Conservation (phyloP, 1,140 invertebrate genomes). For the Brevipalpus yothersi region DNA sequence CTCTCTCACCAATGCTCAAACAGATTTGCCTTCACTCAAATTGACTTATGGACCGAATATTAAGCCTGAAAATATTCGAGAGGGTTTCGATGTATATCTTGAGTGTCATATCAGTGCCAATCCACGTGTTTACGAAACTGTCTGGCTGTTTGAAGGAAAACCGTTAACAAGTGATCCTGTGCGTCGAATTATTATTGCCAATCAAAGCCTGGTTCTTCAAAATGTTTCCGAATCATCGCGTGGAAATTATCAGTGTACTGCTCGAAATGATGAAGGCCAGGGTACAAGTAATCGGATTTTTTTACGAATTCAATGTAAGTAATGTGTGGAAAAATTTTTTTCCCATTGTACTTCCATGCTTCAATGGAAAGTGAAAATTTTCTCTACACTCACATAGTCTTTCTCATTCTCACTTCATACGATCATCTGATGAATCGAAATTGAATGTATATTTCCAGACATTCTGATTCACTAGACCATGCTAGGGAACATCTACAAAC, state of each 20-base stretch:
- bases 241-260: constrained; percentile 49
- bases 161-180: constrained; percentile 33
- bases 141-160: constrained; percentile 46
- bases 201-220: constrained; percentile 30
- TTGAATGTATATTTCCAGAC: no score
- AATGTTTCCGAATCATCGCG: constrained; percentile 13
- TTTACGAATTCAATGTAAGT: constrained; percentile 70
- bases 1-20: no score
- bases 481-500: no score
- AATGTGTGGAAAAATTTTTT: not conserved
- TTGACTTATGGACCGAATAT: constrained; percentile 55
- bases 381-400: not conserved
- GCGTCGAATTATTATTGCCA: constrained; percentile 48
- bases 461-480: no score
- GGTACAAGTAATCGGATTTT: constrained; percentile 52
- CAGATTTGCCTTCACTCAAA: constrained; percentile 58
- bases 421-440: no score
- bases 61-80: not conserved
- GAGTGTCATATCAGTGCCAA: constrained; percentile 41
- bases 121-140: constrained; percentile 46
- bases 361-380: no score
- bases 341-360: not conserved
- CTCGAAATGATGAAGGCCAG: constrained; percentile 62
- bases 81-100: constrained; percentile 1
- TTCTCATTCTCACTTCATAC: not conserved